Base-by-base conservation (phyloP, 1,140 invertebrate genomes). In the Aethina tumida region DNA sequence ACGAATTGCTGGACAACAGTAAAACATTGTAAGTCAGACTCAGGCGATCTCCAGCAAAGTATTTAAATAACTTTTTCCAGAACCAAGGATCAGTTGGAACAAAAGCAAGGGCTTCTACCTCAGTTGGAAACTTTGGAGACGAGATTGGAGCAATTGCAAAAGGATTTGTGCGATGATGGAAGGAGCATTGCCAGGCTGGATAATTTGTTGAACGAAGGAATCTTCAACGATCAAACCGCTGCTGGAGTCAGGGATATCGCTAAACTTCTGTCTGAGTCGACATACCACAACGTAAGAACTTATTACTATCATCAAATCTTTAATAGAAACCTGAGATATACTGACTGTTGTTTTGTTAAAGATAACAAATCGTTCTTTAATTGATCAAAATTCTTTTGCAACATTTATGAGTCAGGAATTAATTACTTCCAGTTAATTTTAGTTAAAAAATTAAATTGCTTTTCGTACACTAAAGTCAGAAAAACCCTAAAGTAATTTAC, bases 1-100 rank as follows among this genome's bases (percentile, higher is more conserved):
- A 86, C 43, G 67, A 75, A 16, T 69, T 80, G 14, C 89, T 81
- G 77, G 81, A 86, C 41, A 80, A 84, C 41, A 74, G 75, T 0
- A 73, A 78, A 61, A 73, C 80, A 62, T 74, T 77, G 84, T 87
- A 56, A 74, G 70, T 68, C 7, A 17, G 21, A 6, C 20, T 10
- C 2, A 35, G 2, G 9, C 17, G 12, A 13, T 35, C 10, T 22
- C 16, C 7, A 34, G 5, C 9, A 26, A 2, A 24, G 2, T 24
- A 12, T 29, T 18, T 17, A 24, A 28, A 13, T 45, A 41, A 15
- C 39, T 49, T 41, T 47, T 59, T 60, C 14, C 45, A 62, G 59
- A 41, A 47, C 52, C 12, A 46, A 47, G 17, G 57, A 58, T 33
- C 41, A 53, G 33, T 45, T 60, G 26, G 45, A 44, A 17, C 50